phyloP scores from a whole-genome alignment of 2,888 invertebrate genomes.

The Leptopilina syphax region DNA sequence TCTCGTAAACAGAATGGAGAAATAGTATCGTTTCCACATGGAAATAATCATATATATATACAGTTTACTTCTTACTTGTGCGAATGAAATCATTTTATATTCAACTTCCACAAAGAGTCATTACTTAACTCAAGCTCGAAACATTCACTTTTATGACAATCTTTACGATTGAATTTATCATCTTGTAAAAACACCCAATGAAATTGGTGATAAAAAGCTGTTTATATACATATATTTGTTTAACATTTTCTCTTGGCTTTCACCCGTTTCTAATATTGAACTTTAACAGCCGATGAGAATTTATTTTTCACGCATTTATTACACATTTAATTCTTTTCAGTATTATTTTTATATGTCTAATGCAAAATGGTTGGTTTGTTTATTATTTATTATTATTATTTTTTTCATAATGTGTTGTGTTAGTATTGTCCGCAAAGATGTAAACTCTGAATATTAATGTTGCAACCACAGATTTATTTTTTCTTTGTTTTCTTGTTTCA shows the following conservation, averaged over 20 bases:
- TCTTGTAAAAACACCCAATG: conserved; percentile 16
- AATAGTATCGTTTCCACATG: neutral
- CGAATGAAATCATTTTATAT: neutral
- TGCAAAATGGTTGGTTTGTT: neutral
- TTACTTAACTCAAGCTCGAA: conserved; percentile 3
- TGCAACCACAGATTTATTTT: no score
- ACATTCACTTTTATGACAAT: conserved; percentile 15
- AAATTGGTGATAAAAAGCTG: conserved; percentile 20
- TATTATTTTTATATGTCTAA: neutral
- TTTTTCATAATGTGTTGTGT: no score
- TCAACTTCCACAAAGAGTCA: neutral
- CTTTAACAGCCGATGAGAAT: neutral
- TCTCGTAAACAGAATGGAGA: neutral
- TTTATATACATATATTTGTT: neutral
- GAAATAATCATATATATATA: neutral
- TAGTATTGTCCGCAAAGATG: no score
- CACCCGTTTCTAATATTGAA: conserved; percentile 14
- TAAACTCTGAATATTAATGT: no score
- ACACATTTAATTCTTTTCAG: conserved; percentile 7
- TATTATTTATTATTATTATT: neutral
- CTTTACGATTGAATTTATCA: conserved; percentile 17
- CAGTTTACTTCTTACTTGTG: neutral
- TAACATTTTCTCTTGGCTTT: conserved; percentile 12
- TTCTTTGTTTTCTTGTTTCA: no score
- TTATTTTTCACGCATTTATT: neutral